phyloP scores from a whole-genome alignment of 2,113 vertebrate species.

The Urocynchramus pylzowi region DNA sequence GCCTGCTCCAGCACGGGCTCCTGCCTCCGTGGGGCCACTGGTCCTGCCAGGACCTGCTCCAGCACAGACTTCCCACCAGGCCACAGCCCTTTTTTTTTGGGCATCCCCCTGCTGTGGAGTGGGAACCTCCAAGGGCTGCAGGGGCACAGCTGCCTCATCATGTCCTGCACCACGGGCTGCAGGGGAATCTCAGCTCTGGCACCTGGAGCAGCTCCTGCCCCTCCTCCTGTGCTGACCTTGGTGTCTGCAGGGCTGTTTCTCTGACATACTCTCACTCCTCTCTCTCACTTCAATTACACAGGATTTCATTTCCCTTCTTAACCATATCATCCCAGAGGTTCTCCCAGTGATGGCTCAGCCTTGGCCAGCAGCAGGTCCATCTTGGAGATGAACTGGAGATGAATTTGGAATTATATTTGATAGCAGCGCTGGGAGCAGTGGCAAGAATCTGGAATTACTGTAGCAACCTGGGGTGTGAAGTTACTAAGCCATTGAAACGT shows the following conservation, averaged over 20 bases:
- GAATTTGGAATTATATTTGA: not conserved
- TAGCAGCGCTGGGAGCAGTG: not conserved
- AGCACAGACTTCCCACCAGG: no score
- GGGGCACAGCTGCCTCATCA: not conserved
- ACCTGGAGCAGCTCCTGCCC: not conserved
- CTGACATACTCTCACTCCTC: not conserved
- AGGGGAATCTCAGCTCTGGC: not conserved
- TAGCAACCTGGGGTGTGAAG: not conserved
- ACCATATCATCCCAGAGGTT: not conserved
- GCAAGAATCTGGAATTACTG: not conserved
- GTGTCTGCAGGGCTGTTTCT: not conserved
- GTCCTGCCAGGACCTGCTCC: not conserved
- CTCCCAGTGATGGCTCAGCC: not conserved
- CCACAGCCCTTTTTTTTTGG: not conserved
- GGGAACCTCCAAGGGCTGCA: not conserved
- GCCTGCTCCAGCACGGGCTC: not conserved
- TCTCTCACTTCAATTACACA: not conserved
- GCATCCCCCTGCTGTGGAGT: not conserved
- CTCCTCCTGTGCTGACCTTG: not conserved
- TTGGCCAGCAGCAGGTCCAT: accelerated
- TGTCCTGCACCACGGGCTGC: not conserved
- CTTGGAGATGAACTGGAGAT: not conserved
- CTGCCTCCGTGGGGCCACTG: not conserved
- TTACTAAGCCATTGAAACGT: not conserved
- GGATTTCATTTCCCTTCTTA: not conserved